Percentiles rank a stretch among this genome's conserved stretches.
Evolutionary conservation across 2,797 vertebrate species (phyloP).

Genomic region (Sebastes oblongus): DNA sequence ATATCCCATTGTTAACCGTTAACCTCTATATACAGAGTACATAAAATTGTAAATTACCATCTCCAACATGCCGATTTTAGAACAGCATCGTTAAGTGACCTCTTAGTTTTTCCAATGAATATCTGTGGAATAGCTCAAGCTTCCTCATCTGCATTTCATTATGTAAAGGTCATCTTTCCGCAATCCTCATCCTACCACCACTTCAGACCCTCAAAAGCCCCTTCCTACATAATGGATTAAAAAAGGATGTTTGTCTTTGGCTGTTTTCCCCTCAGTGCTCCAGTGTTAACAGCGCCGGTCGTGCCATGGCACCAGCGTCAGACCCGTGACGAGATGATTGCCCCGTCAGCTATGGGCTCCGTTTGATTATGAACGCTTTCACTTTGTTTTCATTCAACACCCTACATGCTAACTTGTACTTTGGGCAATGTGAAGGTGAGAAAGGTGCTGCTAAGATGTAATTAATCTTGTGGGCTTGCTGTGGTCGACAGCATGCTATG

Average conservation of each 20-base stretch:
- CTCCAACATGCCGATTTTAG: not conserved
- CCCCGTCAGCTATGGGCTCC: conserved; percentile 33
- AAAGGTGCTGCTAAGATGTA: conserved; percentile 17
- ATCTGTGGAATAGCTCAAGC: not conserved
- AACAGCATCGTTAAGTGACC: conserved; percentile 1
- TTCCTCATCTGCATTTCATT: conserved; percentile 48
- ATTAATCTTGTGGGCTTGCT: conserved; percentile 47
- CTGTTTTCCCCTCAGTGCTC: conserved; percentile 12
- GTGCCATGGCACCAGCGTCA: conserved; percentile 39
- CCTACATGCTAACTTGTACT: not conserved
- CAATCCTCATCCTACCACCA: not conserved
- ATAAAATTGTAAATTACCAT: not conserved
- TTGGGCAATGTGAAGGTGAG: conserved; percentile 1
- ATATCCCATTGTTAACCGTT: too few species aligned
- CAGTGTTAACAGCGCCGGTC: not conserved
- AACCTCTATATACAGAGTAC: not conserved
- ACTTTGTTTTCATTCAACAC: conserved; percentile 42
- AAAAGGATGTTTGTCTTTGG: conserved; percentile 16
- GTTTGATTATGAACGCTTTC: conserved; percentile 33
- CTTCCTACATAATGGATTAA: not conserved
- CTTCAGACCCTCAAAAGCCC: not conserved
- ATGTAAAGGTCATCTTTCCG: conserved; percentile 41
- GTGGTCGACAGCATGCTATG: not conserved
- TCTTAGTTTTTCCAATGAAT: conserved; percentile 28
- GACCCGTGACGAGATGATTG: conserved; percentile 60